These are phyloP conservation scores for Mythimna vitellina DNA, from an alignment of 2,888 invertebrate species.

Conservation along the genomic window DNA sequence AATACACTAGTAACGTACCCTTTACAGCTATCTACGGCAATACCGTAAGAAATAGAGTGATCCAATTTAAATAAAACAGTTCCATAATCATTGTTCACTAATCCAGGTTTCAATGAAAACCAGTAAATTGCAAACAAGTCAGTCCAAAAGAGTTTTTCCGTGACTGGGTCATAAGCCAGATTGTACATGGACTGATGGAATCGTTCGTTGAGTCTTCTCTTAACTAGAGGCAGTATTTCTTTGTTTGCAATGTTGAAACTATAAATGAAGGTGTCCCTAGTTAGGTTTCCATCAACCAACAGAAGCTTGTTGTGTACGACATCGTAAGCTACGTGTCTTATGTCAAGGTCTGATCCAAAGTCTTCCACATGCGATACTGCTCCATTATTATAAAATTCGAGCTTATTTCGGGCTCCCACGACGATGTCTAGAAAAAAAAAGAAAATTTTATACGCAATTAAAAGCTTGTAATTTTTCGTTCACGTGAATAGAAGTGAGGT, in stretches of 20 bases:
- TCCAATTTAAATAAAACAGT: neutral
- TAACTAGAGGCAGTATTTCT: neutral
- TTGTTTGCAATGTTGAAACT: neutral
- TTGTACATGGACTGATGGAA: no score
- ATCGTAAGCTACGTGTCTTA: neutral
- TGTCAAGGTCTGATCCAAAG: neutral
- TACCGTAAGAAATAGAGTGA: neutral
- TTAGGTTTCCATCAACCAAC: neutral
- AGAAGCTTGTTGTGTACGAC: neutral
- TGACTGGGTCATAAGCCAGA: conserved; percentile 4
- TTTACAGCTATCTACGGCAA: conserved; percentile 10
- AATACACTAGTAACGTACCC: neutral
- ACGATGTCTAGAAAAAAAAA: neutral
- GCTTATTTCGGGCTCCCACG: neutral
- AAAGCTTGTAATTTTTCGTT: no score
- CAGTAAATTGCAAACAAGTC: neutral
- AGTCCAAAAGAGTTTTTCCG: neutral
- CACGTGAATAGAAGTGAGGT: no score
- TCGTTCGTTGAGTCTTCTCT: neutral
- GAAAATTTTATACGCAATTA: no score
- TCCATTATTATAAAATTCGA: neutral
- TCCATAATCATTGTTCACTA: neutral
- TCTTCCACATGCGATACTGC: neutral
- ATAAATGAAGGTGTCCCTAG: neutral
- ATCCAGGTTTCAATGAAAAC: conserved; percentile 12